A percentile compares a stretch with the other conserved stretches of the same genome.
Conservation (phyloP, 2,797 vertebrate genomes). For the Telmatherina bonti region DNA sequence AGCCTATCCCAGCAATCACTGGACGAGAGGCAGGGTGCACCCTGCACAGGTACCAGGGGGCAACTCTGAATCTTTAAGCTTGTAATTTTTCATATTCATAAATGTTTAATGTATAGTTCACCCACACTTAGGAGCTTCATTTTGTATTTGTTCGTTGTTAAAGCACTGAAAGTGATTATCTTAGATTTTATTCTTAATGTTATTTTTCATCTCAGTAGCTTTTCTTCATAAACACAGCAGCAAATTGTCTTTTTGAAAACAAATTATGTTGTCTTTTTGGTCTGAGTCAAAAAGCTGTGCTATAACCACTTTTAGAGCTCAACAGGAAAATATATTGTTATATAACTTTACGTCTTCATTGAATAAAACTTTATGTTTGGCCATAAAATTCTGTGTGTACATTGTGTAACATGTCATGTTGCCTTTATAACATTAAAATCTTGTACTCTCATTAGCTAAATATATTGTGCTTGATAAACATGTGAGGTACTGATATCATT, state of each 20-base stretch:
- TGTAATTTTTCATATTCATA: conserved; percentile 48
- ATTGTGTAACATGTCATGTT: conserved; percentile 42
- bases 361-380: conserved; percentile 45
- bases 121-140: conserved; percentile 59
- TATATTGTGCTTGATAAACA: conserved; percentile 64
- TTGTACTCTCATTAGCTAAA: conserved; percentile 29
- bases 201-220: conserved; percentile 44
- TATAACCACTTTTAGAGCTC: conserved; percentile 44
- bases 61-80: conserved; percentile 62
- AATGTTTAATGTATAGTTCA: conserved; percentile 58
- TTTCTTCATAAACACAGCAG: conserved; percentile 32
- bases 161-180: conserved; percentile 72
- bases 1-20: too few species aligned
- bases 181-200: conserved; percentile 55
- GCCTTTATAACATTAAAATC: conserved; percentile 37
- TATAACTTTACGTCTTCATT: conserved; percentile 29
- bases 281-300: conserved; percentile 18
- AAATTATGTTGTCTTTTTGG: conserved; percentile 21
- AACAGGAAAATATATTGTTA: conserved; percentile 31
- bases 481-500: conserved; percentile 43
- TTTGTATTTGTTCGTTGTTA: conserved; percentile 61
- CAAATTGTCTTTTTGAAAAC: conserved; percentile 10
- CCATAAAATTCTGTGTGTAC: conserved; percentile 45
- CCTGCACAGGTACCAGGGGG: too few species aligned
- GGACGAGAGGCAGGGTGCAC: too few species aligned